Evolutionary conservation across 2,888 invertebrate species (phyloP), one percentile per base, ranked within the genome.

Genomic region (Andrena hattorfiana): DNA sequence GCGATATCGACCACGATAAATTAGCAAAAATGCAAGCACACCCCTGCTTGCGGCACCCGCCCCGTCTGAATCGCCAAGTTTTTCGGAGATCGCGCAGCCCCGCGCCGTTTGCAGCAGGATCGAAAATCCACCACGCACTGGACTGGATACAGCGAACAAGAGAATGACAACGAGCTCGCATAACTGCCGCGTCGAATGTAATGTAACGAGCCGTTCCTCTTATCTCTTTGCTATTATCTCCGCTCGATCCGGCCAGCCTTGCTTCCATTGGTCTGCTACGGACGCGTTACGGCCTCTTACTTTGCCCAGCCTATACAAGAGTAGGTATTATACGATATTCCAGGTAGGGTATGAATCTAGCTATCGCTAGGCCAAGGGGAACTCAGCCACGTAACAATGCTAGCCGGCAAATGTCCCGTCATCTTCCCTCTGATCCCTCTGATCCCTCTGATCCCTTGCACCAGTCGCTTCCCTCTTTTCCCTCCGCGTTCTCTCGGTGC

Each of bases 211-310:
- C 85, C 86, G 80, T 75, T 73, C 79, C 72, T 81, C 87, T 91
- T 91, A 91, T 91, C 92, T 91, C 88, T 82, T 88, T 87, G 89
- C 89, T 89, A 90, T 90, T 90, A 92, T 92, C 92, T 90, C 88
- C 90, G 90, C 60, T 67, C 71, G 68, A 66, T 73, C 82, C 42
- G 42, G 42, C 42, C 42, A 42, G 42, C 42, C 42, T 16, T 85
- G 83, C 80, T 87, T 88, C 82, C 82, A 87, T 87, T 87, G 80
- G 77, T 70, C 78, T 77, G 79, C 81, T 88, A 76, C 67, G 77
- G 49, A 60, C 79, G 62, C 81, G 48, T 76, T 68, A 42, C 42
- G 13, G 42, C 42, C 42, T 42, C 42, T 42, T 42, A 64, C 78
- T 77, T 54, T 77, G 35, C 54, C 78, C 64, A 35, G 35, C 68